Evolutionary conservation across 2,113 vertebrate genomes (phyloP).

Genomic region (Hemiprocne comata): DNA sequence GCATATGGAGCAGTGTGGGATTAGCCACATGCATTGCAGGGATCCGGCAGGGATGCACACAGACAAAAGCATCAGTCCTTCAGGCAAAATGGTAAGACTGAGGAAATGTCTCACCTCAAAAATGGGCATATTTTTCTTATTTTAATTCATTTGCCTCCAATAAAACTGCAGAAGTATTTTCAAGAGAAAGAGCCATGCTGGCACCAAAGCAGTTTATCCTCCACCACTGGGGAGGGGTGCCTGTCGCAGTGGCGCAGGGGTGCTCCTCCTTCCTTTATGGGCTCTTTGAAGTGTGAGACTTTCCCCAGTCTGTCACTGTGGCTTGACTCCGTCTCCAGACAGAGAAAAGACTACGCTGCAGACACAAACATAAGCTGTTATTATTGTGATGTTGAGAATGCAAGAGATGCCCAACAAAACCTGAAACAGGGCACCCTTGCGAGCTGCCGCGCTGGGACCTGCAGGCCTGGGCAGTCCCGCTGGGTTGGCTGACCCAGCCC

Average conservation of each 20-base stretch:
- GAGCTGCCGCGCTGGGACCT: rapidly evolving
- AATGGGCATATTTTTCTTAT: background rate
- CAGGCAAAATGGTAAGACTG: background rate
- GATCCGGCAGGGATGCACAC: background rate
- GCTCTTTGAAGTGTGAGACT: background rate
- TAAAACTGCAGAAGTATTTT: background rate
- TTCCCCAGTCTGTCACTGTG: background rate
- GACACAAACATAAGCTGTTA: background rate
- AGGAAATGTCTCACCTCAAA: rapidly evolving
- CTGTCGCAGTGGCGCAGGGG: too few relatives aligned
- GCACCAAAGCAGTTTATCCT: background rate
- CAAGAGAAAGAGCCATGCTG: background rate
- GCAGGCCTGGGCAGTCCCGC: background rate
- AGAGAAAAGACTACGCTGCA: background rate
- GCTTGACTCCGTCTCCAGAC: background rate
- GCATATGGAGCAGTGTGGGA: background rate
- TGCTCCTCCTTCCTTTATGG: background rate
- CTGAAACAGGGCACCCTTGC: rapidly evolving
- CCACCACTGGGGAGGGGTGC: rapidly evolving
- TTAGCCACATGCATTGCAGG: rapidly evolving
- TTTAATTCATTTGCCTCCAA: background rate
- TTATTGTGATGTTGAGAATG: rapidly evolving
- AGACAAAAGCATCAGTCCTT: background rate
- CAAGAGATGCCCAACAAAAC: background rate
- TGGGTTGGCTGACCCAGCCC: background rate